Evolutionary conservation across 2,113 vertebrate species (phyloP), one percentile per base, ranked within the genome.

Genomic region (Ictalurus furcatus): DNA sequence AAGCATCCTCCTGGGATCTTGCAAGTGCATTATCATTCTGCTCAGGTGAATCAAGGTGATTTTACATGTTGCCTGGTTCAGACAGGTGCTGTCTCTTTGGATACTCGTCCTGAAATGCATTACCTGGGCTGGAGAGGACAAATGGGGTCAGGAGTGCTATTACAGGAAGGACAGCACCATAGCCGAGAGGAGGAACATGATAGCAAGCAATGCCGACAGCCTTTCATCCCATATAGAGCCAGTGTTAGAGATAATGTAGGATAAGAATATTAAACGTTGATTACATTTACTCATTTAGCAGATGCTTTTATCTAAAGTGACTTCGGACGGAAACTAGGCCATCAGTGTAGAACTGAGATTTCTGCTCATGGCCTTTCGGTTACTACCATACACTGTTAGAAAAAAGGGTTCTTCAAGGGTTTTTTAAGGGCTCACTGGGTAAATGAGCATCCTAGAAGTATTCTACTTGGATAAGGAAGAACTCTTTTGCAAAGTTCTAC

Each of bases 91-190:
- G 69, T 86, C 85, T 76, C 34, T 52, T 40, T 6, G 8, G 69
- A 76, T 40, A 16, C 21, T 11, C 34, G 14, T 56, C 54, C 52
- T 59, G 17, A 86, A 74, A 58, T 59, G 54, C 85, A 59, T 74
- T 86, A 86, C n/a, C 84, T 37, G n/a, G 17, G 19, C 52, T 74
- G 52, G 23, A 14, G 67, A 59, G 69, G 69, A 86, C 52, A 86
- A 86, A 86, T 74, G 69, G 85, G 85, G 85, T 73, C 67, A 73
- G 67, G 28, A 54, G 67, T 37, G 54, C 30, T 74, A 58, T 86
- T 85, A 74, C 85, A 56, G 85, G 85, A 85, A 85, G 52, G 48
- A 56, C 85, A 34, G 58, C 58, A 28, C 11, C 14, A 5, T 37
- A 40, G 30, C 80, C 2, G 19, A 84, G 59, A 84, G 61, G 23